A percentile compares a stretch with the other conserved stretches of the same genome.
Conservation (phyloP, 2,797 vertebrate genomes). For the Onychomys arenicola region DNA sequence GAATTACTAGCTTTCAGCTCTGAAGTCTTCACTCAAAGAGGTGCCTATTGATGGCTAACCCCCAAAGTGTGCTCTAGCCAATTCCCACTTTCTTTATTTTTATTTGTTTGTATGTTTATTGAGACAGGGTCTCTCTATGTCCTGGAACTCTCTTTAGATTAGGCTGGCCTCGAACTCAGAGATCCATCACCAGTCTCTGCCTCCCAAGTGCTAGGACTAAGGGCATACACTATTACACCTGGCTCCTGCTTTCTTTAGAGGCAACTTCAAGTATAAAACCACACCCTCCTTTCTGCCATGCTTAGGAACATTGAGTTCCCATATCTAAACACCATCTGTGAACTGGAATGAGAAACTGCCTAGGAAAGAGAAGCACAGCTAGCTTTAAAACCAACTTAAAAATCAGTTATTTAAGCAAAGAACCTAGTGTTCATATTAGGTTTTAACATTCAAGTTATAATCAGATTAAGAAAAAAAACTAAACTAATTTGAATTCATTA, state of each 20-base stretch:
- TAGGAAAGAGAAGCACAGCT: not conserved
- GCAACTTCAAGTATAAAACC: not conserved
- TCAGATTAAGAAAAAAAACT: slow-evolving; percentile 19
- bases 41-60: not conserved
- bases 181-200: too few relatives aligned
- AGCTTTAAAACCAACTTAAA: slow-evolving; percentile 43
- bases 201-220: not conserved
- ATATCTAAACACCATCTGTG: not conserved
- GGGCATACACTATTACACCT: not conserved
- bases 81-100: not conserved
- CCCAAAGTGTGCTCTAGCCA: not conserved
- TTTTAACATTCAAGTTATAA: slow-evolving; percentile 35
- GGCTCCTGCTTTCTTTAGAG: not conserved
- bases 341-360: not conserved
- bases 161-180: not conserved
- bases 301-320: not conserved
- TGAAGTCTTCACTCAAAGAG: not conserved
- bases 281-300: not conserved
- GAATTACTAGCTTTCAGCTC: not conserved
- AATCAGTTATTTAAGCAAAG: not conserved
- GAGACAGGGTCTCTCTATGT: not conserved
- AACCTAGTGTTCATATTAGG: not conserved
- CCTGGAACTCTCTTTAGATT: not conserved
- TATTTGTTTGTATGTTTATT: not conserved
- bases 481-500: not conserved